These are phyloP conservation scores for Symphodus melops DNA, from an alignment of 2,113 vertebrate species.

Conservation along the genomic window DNA sequence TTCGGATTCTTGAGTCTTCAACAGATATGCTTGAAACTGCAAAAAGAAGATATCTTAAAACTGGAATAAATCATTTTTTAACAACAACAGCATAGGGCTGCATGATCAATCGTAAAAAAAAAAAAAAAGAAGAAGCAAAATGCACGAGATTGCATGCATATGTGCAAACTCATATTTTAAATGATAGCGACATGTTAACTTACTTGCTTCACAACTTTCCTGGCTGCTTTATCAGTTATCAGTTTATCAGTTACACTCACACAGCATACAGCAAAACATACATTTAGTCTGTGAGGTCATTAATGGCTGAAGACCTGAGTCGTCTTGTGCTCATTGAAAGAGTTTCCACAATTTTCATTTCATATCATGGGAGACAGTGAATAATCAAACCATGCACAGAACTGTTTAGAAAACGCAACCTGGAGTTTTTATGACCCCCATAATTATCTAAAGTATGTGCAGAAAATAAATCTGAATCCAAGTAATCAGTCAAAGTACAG, in stretches of 20 bases:
- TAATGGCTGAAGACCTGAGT: not conserved
- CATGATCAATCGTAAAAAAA: too few species aligned
- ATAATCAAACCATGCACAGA: not conserved
- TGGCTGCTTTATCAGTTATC: too few species aligned
- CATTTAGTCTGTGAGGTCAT: not conserved
- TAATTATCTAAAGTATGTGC: slow-evolving; percentile 32
- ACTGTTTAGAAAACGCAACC: not conserved
- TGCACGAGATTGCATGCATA: too few species aligned
- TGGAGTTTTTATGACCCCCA: not conserved
- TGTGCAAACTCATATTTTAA: too few species aligned
- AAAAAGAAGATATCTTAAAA: too few species aligned
- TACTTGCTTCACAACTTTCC: too few species aligned
- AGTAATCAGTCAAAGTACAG: slow-evolving; percentile 23
- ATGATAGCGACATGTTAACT: too few species aligned
- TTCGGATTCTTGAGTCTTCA: not conserved
- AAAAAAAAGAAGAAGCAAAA: too few species aligned
- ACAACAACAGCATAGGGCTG: too few species aligned
- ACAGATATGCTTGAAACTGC: not conserved
- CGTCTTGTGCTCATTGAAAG: not conserved
- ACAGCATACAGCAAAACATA: too few species aligned
- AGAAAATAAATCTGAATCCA: slow-evolving; percentile 12
- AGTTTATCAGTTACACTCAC: too few species aligned
- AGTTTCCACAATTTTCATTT: slow-evolving; percentile 5
- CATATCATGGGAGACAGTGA: slow-evolving; percentile 6
- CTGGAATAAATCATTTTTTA: too few species aligned